Base-by-base conservation (phyloP, 2,888 invertebrate species). In the Drosophila anceps region DNA sequence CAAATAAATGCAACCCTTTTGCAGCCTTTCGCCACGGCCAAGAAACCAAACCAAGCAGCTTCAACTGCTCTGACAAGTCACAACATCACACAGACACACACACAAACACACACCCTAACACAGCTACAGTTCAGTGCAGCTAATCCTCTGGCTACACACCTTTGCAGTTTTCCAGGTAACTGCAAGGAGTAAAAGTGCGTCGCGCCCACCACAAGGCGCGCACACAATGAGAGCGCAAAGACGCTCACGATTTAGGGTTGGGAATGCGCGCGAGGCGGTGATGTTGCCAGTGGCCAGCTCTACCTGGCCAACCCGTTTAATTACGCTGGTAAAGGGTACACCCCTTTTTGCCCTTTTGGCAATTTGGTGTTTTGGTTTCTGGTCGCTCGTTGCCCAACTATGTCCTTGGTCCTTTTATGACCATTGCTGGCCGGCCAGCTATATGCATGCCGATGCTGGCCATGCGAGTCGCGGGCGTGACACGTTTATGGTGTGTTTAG, bases 251-350 rank as follows among this genome's bases (percentile, higher is more conserved):
- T 50, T 51, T 3, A 29, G 63, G 33, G 41, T 13, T 55, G n/a
- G 31, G 20, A 1, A n/a, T 7, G 9, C n/a, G 20, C 24, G 12
- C 20, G 13, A 24, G 44, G 24, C n/a, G n/a, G n/a, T n/a, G n/a
- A n/a, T n/a, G n/a, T n/a, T n/a, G n/a, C n/a, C n/a, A n/a, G n/a
- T n/a, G n/a, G n/a, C n/a, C n/a, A n/a, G n/a, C n/a, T 3, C 20
- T 18, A 15, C 43, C 15, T 29, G 46, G 20, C 64, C 54, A 54
- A 79, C 84, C 81, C 86, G 75, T 84, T 91, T 91, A 91, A 91
- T 91, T 90, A 87, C 78, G 68, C 82, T 69, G 73, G 86, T 88
- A 91, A 91, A 91, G 91, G 89, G 88, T 88, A 91, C 91, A 91
- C 92, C 91, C 86, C 91, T 89, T 91, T 90, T 81, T 77, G 66